Conservation (phyloP, 2,888 invertebrate genomes). For the Lasiommata megera region DNA sequence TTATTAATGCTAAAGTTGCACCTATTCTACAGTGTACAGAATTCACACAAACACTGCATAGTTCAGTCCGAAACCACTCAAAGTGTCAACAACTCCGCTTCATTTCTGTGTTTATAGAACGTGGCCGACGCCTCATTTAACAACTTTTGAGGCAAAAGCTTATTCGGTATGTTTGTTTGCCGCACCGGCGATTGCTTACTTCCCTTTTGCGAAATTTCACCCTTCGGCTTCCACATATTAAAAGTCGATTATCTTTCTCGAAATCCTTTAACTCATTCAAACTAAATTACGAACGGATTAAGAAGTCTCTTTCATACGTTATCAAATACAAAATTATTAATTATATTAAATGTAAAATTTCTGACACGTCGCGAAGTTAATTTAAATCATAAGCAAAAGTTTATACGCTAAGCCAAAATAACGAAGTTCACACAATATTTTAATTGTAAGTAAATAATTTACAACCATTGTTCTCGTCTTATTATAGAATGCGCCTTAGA, state of each 20-base stretch:
- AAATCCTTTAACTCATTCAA: neutral
- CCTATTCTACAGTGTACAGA: neutral
- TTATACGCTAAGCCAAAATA: neutral
- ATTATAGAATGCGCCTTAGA: too few relatives aligned
- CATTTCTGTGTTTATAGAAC: constrained; percentile 1
- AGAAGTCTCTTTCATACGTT: neutral
- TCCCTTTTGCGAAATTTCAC: neutral
- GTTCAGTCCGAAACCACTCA: neutral
- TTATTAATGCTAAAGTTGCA: too few relatives aligned
- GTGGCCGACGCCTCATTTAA: neutral
- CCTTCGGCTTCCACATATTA: constrained; percentile 6
- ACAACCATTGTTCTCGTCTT: too few relatives aligned
- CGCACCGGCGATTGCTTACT: constrained; percentile 1
- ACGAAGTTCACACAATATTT: neutral
- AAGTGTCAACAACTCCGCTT: neutral
- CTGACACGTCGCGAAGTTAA: neutral
- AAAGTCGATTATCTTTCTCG: neutral
- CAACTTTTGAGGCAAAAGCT: constrained; percentile 5
- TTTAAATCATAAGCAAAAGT: neutral
- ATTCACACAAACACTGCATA: too few relatives aligned
- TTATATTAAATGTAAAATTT: neutral
- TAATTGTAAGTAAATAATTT: neutral
- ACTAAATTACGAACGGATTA: constrained; percentile 3
- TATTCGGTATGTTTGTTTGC: neutral
- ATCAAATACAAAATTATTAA: too few relatives aligned